Evolutionary conservation across 1,140 invertebrate species (phyloP), one percentile per base, ranked within the genome.

Genomic region (Lordiphosa stackelbergi): DNA sequence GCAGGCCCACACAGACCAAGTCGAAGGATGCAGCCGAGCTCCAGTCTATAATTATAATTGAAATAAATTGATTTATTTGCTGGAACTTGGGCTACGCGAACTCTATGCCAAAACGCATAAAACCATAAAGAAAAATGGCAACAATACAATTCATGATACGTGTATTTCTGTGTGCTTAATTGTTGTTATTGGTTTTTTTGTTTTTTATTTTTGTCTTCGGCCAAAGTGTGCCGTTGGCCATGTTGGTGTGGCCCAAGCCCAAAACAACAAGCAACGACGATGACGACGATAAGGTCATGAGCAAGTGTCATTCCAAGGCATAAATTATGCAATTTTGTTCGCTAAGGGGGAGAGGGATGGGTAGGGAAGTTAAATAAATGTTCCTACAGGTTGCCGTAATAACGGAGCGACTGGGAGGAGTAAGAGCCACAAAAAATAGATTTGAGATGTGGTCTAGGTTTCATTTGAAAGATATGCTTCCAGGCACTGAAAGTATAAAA

Each of bases 51-150:
- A 83, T 83, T 83, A 83, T 84, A 83, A 83, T 83, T 83, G 77
- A 83, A 83, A 83, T 83, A 65, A 83, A 83, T 83, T 83, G 77
- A 83, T 83, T 83, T 83, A 83, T 83, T 83, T 83, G 73, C 78
- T 60, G 28, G 28, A 31, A 31, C 28, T 31, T 31, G 28, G 28
- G 28, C 28, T 31, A 31, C 64, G 66, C 43, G 53, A 63, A 53
- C 66, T 79, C 74, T 81, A 72, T 83, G 77, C 72, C 77, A 77
- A 83, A 81, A 83, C 77, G 78, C 78, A 83, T 83, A 84, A 83
- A 83, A 57, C 78, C 77, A 78, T 84, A 84, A 83, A 83, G 77
- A 84, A 83, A 83, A 77, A 83, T 83, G 75, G 77, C 75, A 83
- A 83, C 77, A 83, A 73, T 77, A 73, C 78, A 73, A 66, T 73